Base-by-base conservation (phyloP, 2,113 vertebrate genomes). In the Lepisosteus oculatus region DNA sequence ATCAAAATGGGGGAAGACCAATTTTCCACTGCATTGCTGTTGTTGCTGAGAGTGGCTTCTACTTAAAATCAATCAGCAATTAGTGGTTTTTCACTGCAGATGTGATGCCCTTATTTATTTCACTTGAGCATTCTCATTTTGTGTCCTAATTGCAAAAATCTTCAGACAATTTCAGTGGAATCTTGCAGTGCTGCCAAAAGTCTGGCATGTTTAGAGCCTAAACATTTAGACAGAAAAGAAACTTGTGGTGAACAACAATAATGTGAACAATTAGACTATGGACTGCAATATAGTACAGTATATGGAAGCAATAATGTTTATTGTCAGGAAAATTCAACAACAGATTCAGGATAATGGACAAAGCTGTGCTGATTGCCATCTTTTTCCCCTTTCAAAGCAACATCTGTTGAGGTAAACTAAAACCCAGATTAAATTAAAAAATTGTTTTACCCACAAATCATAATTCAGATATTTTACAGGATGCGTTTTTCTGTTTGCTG, bases 21-120 rank as follows among this genome's bases (percentile, higher is more conserved):
- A 87, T 85, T 84, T 70, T 82, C 66, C 86, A 80, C 84, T 79
- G 79, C 85, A 80, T 77, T 81, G 85, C 80, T 81, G 77, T 86
- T 83, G 85, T 83, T 77, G 81, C 84, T 80, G 59, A 63, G 59
- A 61, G 47, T 29, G 59, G 79, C 87, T 79, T 87, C 85, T 83
- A 81, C 82, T 85, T 83, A 83, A 70, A 87, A 88, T 87, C 88
- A 88, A 88, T 88, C 84, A 85, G 80, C 77, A 91, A 86, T 92
- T 91, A 93, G 79, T 78, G 78, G 74, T 79, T 84, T 90, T 89
- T 85, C 91, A 90, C 79, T 83, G 83, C 79, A 92, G 88, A 88
- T 92, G 81, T 80, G 80, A 86, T 76, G 79, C 76, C 80, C 83
- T 74, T 76, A 82, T 88, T 88, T 83, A 84, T 87, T 84, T 86